These are phyloP conservation scores for Drosophila mulleri DNA, from an alignment of 2,888 invertebrate species.

Conservation along the genomic window DNA sequence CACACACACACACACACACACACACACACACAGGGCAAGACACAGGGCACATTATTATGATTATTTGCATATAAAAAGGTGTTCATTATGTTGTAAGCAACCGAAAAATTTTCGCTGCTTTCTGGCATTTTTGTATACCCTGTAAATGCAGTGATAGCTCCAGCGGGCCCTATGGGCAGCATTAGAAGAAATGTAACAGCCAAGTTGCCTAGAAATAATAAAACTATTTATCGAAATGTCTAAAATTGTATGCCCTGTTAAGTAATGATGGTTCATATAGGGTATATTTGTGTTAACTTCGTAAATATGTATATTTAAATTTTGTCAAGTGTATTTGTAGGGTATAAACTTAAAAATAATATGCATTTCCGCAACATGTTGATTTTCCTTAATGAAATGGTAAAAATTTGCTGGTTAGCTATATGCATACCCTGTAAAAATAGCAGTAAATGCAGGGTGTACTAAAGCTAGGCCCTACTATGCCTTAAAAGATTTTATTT, in stretches of 20 bases:
- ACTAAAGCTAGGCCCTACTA: too few species aligned
- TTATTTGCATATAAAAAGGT: slow-evolving; percentile 79
- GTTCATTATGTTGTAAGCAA: slow-evolving; percentile 66
- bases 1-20: slow-evolving; percentile 12
- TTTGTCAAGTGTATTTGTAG: too few species aligned
- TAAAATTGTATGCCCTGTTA: background rate
- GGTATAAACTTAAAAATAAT: too few species aligned
- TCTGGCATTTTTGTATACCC: slow-evolving; percentile 24
- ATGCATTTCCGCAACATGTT: too few species aligned
- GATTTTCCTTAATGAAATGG: too few species aligned
- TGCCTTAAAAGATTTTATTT: too few species aligned
- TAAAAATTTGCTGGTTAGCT: too few species aligned
- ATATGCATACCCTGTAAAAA: too few species aligned
- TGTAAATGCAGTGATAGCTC: background rate
- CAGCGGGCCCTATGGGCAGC: background rate
- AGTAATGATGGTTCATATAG: background rate
- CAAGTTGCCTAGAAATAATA: background rate
- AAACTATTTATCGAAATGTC: background rate
- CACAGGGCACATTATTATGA: slow-evolving; percentile 44
- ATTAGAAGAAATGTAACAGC: background rate
- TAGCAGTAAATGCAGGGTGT: too few species aligned
- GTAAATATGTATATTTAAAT: too few species aligned
- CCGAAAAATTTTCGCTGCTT: slow-evolving; percentile 26
- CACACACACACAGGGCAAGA: slow-evolving; percentile 1
- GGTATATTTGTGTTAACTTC: background rate